These are phyloP conservation scores for Telmatherina bonti DNA, from an alignment of 2,797 vertebrate genomes.

Conservation along the genomic window DNA sequence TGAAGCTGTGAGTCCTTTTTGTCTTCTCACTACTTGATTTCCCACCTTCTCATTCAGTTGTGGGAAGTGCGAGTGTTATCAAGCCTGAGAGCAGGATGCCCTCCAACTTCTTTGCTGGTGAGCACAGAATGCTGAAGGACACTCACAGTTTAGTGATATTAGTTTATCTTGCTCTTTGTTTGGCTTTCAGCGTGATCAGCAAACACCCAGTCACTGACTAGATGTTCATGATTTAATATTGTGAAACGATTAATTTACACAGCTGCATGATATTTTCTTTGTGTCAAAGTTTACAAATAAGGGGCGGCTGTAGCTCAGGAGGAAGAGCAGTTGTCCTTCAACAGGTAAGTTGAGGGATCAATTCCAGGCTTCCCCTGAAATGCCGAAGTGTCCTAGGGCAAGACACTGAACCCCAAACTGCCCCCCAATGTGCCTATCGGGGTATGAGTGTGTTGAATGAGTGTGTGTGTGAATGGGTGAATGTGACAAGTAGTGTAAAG, in stretches of 20 bases:
- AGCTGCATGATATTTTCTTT: slow-evolving; percentile 47
- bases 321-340: too few species aligned
- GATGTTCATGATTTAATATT: slow-evolving; percentile 75
- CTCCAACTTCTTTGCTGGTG: slow-evolving; percentile 65
- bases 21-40: slow-evolving; percentile 67
- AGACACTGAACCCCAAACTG: too few species aligned
- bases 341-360: too few species aligned
- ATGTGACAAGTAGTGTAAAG: too few species aligned
- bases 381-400: too few species aligned
- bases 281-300: slow-evolving; percentile 34
- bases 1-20: slow-evolving; percentile 63
- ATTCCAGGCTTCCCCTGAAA: too few species aligned
- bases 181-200: neutral
- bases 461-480: too few species aligned
- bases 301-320: too few species aligned
- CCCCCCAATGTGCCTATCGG: too few species aligned
- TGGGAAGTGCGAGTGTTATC: slow-evolving; percentile 75
- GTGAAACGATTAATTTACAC: slow-evolving; percentile 67
- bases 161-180: slow-evolving; percentile 20
- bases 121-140: slow-evolving; percentile 53
- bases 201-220: slow-evolving; percentile 22
- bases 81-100: slow-evolving; percentile 64
- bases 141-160: slow-evolving; percentile 54
- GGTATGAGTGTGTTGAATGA: too few species aligned
- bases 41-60: slow-evolving; percentile 70